phyloP scores from a whole-genome alignment of 1,140 invertebrate genomes.

The Meloidogyne exigua region DNA sequence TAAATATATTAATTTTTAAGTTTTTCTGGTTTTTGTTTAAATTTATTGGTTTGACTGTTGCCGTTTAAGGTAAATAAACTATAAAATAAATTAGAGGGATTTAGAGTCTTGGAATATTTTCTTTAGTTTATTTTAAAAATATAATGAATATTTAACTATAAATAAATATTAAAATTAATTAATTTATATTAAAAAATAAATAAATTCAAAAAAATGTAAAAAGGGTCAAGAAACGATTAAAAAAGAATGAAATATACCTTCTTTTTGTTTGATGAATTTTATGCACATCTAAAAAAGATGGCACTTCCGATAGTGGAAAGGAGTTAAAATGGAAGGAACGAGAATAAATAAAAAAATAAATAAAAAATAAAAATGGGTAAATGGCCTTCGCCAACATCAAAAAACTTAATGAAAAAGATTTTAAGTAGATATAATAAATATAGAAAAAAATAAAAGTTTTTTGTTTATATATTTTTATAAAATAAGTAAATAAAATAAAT shows the following conservation, averaged over 20 bases:
- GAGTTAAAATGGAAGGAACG: background rate
- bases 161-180: no score
- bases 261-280: background rate
- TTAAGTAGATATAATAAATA: background rate
- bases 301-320: background rate
- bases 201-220: background rate
- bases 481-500: no score
- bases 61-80: no score
- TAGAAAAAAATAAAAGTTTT: background rate
- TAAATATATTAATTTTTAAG: no score
- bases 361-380: background rate
- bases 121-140: no score
- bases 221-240: background rate
- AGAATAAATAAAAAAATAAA: background rate
- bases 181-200: no score
- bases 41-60: no score
- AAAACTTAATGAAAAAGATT: background rate
- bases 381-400: constrained; percentile 3
- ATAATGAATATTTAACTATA: no score
- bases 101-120: no score
- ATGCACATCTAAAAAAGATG: background rate
- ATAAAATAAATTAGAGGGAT: no score
- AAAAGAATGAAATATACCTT: background rate
- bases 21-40: no score
- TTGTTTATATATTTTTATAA: no score